Evolutionary conservation across 53 echinoderm and acorn worm species (phyloP), one percentile per base, ranked within the genome.

Genomic region (Henricia sp.): DNA sequence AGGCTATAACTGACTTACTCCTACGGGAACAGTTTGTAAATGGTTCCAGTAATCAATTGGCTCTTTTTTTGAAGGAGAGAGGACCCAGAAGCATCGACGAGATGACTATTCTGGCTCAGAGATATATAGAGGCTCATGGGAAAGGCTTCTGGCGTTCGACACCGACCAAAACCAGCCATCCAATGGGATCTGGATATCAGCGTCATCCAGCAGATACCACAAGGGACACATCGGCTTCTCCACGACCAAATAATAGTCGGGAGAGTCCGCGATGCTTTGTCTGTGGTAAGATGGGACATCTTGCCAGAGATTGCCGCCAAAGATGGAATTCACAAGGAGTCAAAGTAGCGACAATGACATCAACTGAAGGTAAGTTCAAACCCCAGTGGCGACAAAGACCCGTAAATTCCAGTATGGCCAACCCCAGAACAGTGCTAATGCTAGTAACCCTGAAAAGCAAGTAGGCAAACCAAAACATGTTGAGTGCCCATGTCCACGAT

Each of bases 51-150:
- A 6, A 11, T 6, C 16, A 70, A 19, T 70, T 70, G 29, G 29
- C 43, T 0, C 25, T 70, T 25, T 70, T 70, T 11, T 34, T 70
- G n/a, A 70, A 70, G 29, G 71, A 70, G 42, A 70, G 71, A 70
- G 26, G 29, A 38, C 71, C 71, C 10, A 1, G 13, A 25, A 70
- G 23, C 29, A 28, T 39, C 21, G 48, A 38, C 19, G 48, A 70
- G 29, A 70, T 70, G 71, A 44, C 71, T 28, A 44, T 41, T 21
- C 4, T 70, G 34, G 71, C 71, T 41, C 41, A 70, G 3, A 40
- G 42, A 28, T 70, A 70, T 70, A 27, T 26, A 30, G 71, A 70
- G 19, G 71, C 71, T 32, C 71, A 70, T 19, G 20, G 71, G 10
- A 24, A 24, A 17, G 17, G 17, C 19, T 5, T 5, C 55, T 5